Evolutionary conservation across 2,888 invertebrate genomes (phyloP).

Genomic region (Drosophila bunnanda): DNA sequence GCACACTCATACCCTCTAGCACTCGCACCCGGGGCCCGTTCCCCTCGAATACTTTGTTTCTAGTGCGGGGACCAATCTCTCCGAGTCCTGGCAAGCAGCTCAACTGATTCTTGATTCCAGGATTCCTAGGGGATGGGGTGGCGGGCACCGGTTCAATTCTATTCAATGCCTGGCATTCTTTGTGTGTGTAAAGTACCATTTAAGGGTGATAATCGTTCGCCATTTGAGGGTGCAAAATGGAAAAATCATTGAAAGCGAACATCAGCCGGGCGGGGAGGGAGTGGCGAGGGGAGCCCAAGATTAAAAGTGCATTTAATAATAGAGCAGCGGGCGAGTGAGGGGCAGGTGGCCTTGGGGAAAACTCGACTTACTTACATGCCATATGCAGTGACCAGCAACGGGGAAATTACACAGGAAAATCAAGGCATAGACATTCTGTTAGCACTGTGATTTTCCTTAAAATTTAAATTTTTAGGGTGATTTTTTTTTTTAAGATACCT

Average conservation of each 20-base stretch:
- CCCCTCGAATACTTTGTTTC: constrained; percentile 35
- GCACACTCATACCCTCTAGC: constrained; percentile 23
- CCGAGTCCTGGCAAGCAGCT: constrained; percentile 49
- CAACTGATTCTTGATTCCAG: constrained; percentile 36
- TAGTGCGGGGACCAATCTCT: constrained; percentile 39
- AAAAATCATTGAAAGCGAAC: constrained; percentile 78
- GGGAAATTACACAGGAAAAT: constrained; percentile 11
- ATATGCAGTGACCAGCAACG: constrained; percentile 45
- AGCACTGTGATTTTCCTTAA: neutral
- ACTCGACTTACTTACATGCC: constrained; percentile 56
- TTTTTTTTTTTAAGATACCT: neutral
- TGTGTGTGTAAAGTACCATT: constrained; percentile 83
- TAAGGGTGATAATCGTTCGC: constrained; percentile 85
- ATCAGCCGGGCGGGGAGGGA: constrained; percentile 24
- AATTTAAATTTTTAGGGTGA: neutral
- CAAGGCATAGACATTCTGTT: neutral
- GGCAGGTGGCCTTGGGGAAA: constrained; percentile 69
- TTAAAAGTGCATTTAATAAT: constrained; percentile 84
- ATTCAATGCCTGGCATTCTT: constrained; percentile 78
- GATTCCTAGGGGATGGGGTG: constrained; percentile 3
- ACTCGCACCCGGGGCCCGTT: constrained; percentile 5
- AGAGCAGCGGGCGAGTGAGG: constrained; percentile 51
- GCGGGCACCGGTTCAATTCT: constrained; percentile 69
- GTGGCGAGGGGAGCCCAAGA: constrained; percentile 64
- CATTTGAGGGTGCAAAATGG: constrained; percentile 84